Conservation (phyloP, 2,888 invertebrate species). For the Diplolepis rosae region DNA sequence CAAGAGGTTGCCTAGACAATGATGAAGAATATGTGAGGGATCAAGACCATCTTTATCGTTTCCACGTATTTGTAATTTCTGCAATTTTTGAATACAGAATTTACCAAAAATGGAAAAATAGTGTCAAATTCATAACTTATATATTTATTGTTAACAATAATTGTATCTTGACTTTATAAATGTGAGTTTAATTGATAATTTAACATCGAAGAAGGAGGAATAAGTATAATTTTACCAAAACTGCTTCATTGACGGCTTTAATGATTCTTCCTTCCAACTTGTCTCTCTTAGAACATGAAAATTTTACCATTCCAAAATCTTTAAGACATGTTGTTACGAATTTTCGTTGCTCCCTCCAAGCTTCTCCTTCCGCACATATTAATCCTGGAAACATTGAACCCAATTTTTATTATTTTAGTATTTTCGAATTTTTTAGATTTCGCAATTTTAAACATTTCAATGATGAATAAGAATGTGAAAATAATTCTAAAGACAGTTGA, state of each 20-base stretch:
- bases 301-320: slow-evolving; percentile 82
- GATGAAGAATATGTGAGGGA: slow-evolving; percentile 77
- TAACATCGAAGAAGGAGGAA: too few relatives aligned
- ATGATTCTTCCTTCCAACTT: slow-evolving; percentile 81
- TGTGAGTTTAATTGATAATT: too few relatives aligned
- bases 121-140: too few relatives aligned
- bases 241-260: slow-evolving; percentile 78
- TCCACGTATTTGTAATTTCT: slow-evolving; percentile 58
- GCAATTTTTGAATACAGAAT: too few relatives aligned
- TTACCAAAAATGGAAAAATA: too few relatives aligned
- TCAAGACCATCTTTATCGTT: slow-evolving; percentile 71
- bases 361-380: slow-evolving; percentile 86
- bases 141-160: too few relatives aligned
- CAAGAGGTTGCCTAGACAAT: slow-evolving; percentile 85
- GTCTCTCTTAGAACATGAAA: slow-evolving; percentile 77
- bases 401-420: too few relatives aligned
- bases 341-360: slow-evolving; percentile 89
- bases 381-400: slow-evolving; percentile 78
- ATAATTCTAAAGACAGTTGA: too few relatives aligned
- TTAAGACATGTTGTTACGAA: slow-evolving; percentile 84
- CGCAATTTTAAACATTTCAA: too few relatives aligned
- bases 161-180: too few relatives aligned
- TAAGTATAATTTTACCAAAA: slow-evolving; percentile 75
- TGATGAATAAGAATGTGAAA: too few relatives aligned
- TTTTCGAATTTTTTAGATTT: too few relatives aligned